Evolutionary conservation across 1,140 invertebrate species (phyloP), one percentile per base, ranked within the genome.

Genomic region (Anagrus nilaparvatae): DNA sequence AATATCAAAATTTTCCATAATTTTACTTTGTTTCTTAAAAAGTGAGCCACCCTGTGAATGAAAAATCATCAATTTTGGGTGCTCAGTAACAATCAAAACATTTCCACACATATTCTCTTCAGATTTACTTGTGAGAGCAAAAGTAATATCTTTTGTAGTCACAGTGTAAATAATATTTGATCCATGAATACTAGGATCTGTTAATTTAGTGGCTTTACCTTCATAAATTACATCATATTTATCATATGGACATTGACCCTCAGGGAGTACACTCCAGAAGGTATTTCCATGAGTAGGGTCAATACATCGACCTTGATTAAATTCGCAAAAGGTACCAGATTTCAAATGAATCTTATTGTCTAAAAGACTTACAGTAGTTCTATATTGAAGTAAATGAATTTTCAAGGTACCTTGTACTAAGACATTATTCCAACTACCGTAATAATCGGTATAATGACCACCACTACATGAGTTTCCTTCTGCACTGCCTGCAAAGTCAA

Each of bases 31-130:
- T n/a, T n/a, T n/a, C n/a, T n/a, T n/a, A n/a, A n/a, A n/a, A n/a
- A n/a, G n/a, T n/a, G n/a, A n/a, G n/a, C 28, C 41, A 1, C 23
- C 8, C 9, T 12, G 8, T 10, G 42, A 28, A 20, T 56, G 49
- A 2, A 50, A 10, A 1, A 55, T 48, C 0, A 53, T 31, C 0
- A 55, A 8, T 45, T 52, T 56, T 0, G 48, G 47, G n/a, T 57
- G 50, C 31, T 56, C 51, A 0, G 51, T 55, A 20, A 13, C 8
- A 0, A 41, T 17, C 0, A 52, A 4, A 0, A 14, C 39, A 14
- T 48, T 48, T 16, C 45, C 47, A 8, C 49, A 54, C 3, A 49
- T 1, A 3, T n/a, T 9, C 4, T 32, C 12, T 18, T 20, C 12
- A 1, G 6, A 12, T 9, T 24, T 46, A 14, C 5, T 23, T 0